phyloP scores from a whole-genome alignment of 2,888 invertebrate genomes.

The Thecophora atra region DNA sequence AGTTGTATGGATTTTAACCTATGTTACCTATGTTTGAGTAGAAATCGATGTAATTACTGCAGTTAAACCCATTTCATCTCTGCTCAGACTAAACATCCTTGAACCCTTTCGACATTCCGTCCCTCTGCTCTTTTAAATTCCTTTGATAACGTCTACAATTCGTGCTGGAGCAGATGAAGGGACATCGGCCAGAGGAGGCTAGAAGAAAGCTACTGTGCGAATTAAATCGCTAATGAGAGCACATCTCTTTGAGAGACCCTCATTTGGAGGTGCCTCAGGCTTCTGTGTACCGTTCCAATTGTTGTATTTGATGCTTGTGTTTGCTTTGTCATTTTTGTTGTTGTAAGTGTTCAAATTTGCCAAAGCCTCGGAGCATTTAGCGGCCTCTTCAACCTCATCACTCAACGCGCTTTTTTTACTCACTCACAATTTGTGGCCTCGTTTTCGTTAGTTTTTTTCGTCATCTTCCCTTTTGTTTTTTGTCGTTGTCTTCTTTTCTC shows the following conservation, averaged over 20 bases:
- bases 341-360: not conserved
- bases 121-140: too few relatives aligned
- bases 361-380: not conserved
- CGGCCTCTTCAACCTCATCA: not conserved
- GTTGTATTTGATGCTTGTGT: not conserved
- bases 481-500: too few relatives aligned
- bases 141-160: not conserved
- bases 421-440: not conserved
- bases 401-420: not conserved
- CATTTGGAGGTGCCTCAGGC: not conserved
- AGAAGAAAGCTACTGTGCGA: not conserved
- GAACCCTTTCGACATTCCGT: too few relatives aligned
- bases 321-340: not conserved
- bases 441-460: not conserved
- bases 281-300: not conserved
- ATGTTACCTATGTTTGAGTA: too few relatives aligned
- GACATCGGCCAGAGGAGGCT: not conserved
- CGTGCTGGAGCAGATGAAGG: not conserved
- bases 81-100: too few relatives aligned
- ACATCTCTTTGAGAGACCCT: constrained; percentile 1
- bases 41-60: too few relatives aligned
- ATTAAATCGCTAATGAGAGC: constrained; percentile 8
- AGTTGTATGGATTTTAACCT: too few relatives aligned
- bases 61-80: too few relatives aligned
- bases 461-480: not conserved